Conservation (phyloP, 2,888 invertebrate genomes). For the Apantesis nais region DNA sequence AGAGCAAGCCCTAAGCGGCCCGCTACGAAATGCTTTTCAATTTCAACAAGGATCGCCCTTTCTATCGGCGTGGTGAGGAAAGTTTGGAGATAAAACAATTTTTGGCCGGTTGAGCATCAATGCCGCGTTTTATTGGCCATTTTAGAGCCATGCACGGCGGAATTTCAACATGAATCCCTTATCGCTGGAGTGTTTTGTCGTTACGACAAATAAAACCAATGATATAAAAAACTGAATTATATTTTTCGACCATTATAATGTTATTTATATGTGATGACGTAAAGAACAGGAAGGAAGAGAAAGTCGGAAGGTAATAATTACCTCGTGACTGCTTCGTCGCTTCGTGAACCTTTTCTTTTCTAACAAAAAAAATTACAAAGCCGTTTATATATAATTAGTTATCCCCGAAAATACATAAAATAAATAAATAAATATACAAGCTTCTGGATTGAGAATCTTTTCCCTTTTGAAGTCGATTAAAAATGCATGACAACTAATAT, state of each 20-base stretch:
- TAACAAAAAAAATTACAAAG: background rate
- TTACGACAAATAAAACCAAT: constrained; percentile 51
- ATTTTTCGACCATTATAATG: constrained; percentile 39
- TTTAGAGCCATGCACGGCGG: constrained; percentile 47
- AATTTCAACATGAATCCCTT: constrained; percentile 50
- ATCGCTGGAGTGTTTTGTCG: constrained; percentile 50
- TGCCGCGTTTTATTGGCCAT: constrained; percentile 57
- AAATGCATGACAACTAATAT: background rate
- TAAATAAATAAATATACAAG: too few species aligned
- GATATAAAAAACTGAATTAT: constrained; percentile 40
- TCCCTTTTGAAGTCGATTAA: too few species aligned
- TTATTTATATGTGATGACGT: constrained; percentile 37
- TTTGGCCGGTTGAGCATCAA: constrained; percentile 60
- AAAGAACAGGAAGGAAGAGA: constrained; percentile 19
- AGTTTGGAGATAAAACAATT: constrained; percentile 72
- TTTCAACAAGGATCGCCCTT: constrained; percentile 72
- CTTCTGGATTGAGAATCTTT: too few species aligned
- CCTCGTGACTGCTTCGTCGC: background rate
- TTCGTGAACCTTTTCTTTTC: background rate
- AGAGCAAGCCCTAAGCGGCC: constrained; percentile 55
- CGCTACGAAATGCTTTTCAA: constrained; percentile 66
- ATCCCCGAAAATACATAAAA: too few species aligned
- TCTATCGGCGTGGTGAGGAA: constrained; percentile 56
- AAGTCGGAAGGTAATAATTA: constrained; percentile 23
- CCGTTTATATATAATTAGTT: too few species aligned